Conservation (phyloP, 2,113 vertebrate species). For the Ranitomeya imitator region DNA sequence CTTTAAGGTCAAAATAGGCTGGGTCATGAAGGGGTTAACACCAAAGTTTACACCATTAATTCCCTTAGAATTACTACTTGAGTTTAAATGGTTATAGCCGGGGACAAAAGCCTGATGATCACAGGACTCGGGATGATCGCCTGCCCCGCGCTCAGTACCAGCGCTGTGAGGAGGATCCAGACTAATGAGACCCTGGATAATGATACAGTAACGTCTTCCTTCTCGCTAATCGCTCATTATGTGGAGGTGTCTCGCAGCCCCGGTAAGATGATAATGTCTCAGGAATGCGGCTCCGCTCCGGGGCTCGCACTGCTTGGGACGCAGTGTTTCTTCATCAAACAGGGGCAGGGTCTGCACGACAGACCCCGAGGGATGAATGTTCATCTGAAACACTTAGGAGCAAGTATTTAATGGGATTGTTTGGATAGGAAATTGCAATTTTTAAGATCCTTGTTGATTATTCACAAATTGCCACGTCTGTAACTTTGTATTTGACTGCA, state of each 20-base stretch:
- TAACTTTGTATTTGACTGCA: background rate
- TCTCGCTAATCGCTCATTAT: background rate
- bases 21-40: too few species aligned
- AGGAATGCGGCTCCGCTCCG: slow-evolving; percentile 11
- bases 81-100: background rate
- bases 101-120: background rate
- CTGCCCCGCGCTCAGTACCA: background rate
- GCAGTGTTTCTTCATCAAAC: slow-evolving; percentile 24
- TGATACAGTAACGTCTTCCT: background rate
- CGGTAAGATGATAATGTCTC: background rate
- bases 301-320: slow-evolving; percentile 11
- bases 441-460: background rate
- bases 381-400: background rate
- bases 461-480: background rate
- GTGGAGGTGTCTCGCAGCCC: background rate
- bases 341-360: background rate
- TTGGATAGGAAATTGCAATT: background rate
- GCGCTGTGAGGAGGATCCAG: too few species aligned
- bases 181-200: background rate
- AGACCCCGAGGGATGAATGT: background rate
- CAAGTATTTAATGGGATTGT: background rate
- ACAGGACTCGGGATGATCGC: background rate
- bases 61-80: background rate
- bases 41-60: too few species aligned
- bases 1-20: too few species aligned